Evolutionary conservation across 1,140 invertebrate genomes (phyloP), one percentile per base, ranked within the genome.

Genomic region (Scylla paramamosain): DNA sequence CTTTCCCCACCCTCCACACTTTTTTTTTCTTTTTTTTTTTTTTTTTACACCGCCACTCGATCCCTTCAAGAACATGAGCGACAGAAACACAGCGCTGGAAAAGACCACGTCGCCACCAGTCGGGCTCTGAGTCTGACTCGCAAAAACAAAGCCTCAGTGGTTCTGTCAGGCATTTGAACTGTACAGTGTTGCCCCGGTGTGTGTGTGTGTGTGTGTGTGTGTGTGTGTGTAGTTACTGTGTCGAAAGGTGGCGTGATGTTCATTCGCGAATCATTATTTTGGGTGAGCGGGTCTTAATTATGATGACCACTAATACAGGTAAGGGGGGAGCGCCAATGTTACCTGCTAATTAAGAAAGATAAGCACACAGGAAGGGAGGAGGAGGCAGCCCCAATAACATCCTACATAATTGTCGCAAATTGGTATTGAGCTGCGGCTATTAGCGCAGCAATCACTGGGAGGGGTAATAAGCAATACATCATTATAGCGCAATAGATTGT

Each of bases 301-400:
- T n/a, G 67, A 77, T 77, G 67, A 77, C 67, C 20, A 77, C 67
- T 77, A n/a, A 77, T 77, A n/a, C n/a, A n/a, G 67, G n/a, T 77
- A 20, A n/a, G 8, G 67, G 59, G 25, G 20, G 25, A 77, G 67
- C n/a, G 67, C 67, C n/a, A 77, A 16, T 77, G 67, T 77, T n/a
- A 77, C 67, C 67, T 77, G 67, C 25, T 77, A n/a, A 77, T 77
- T 77, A 77, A 77, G 67, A n/a, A 77, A 77, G 67, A n/a, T 77
- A 77, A 77, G 67, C 67, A 77, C 67, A 16, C 67, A 77, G 67
- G 67, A 77, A 77, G 20, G 67, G 52, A 59, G 67, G 67, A 77
- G 67, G 67, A 77, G 25, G 67, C 12, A n/a, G 20, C 7, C 20
- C 67, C 67, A 77, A 77, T 77, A 77, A 77, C 67, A n/a, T n/a